These are phyloP conservation scores for Heloderma charlesbogerti DNA, from an alignment of 2,113 vertebrate genomes.

Conservation along the genomic window DNA sequence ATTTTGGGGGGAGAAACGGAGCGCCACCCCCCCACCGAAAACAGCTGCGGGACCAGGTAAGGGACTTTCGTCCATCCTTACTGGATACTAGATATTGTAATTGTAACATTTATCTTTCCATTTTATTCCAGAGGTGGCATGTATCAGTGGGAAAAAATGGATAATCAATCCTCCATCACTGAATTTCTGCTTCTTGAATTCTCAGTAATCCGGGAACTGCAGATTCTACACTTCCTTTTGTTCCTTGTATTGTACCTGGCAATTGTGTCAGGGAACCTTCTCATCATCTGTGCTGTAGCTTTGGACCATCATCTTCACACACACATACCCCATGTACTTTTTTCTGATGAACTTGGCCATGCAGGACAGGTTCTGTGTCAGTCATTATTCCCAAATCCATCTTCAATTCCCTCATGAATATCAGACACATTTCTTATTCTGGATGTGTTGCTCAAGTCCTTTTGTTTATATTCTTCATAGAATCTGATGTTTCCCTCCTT, in stretches of 20 bases:
- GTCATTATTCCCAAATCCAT: not conserved
- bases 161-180: not conserved
- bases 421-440: too few species aligned
- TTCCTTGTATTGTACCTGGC: not conserved
- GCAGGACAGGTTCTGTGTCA: not conserved
- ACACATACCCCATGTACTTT: constrained; percentile 6
- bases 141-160: not conserved
- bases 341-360: not conserved
- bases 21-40: too few species aligned
- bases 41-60: too few species aligned
- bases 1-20: too few species aligned
- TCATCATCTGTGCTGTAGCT: not conserved
- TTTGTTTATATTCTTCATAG: too few species aligned
- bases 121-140: not conserved
- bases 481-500: too few species aligned
- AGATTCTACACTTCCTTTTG: not conserved
- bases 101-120: not conserved
- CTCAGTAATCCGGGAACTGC: not conserved
- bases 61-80: too few species aligned
- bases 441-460: too few species aligned
- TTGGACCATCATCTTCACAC: not conserved
- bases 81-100: too few species aligned
- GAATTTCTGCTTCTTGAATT: not conserved
- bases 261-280: not conserved
- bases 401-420: not conserved